Evolutionary conservation across 2,797 vertebrate genomes (phyloP).

Genomic region (Arremon brunneinucha): DNA sequence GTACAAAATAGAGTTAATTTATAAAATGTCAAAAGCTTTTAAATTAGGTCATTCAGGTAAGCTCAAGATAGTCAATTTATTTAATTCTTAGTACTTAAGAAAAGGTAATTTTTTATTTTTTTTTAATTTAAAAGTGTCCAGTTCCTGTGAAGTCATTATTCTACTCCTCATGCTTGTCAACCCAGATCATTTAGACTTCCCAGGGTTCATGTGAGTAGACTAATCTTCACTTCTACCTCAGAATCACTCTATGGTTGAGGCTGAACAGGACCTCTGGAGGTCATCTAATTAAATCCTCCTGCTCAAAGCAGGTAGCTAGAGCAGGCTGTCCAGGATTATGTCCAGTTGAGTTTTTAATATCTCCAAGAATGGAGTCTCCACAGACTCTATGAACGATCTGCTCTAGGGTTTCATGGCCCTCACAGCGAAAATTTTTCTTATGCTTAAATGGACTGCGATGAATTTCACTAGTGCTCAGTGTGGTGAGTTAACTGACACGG

Average conservation of each 20-base stretch:
- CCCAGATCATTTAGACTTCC: not conserved
- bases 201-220: not conserved
- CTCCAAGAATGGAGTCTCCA: not conserved
- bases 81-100: not conserved
- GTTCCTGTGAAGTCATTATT: not conserved
- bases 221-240: not conserved
- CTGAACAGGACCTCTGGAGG: not conserved
- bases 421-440: not conserved
- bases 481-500: not conserved
- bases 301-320: not conserved
- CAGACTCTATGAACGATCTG: not conserved
- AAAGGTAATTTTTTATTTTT: not conserved
- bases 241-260: not conserved
- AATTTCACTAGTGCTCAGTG: not conserved
- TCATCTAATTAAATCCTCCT: not conserved
- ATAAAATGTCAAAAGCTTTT: not conserved
- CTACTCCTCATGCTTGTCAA: not conserved
- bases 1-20: not conserved
- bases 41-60: not conserved
- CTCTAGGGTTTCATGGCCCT: not conserved
- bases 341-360: not conserved
- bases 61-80: not conserved
- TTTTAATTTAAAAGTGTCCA: not conserved
- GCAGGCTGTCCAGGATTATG: not conserved
- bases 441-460: not conserved